phyloP scores from a whole-genome alignment of 2,888 invertebrate genomes.

The Halictus quadricinctus region DNA sequence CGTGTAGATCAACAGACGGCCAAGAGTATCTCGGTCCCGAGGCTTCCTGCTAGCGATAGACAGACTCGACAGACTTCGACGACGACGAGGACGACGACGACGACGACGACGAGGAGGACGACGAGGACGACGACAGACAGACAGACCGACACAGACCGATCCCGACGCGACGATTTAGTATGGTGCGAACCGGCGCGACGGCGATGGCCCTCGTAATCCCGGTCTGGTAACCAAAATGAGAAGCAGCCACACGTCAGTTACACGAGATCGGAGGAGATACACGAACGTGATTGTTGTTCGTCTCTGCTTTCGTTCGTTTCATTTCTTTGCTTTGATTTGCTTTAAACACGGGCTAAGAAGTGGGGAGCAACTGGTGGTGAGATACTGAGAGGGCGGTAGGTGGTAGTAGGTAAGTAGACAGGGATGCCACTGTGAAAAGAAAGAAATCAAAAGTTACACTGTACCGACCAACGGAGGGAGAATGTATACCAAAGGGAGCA shows the following conservation, averaged over 20 bases:
- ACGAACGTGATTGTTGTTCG: constrained; percentile 32
- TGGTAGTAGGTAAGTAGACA: constrained; percentile 48
- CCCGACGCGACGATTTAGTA: constrained; percentile 85
- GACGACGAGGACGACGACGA: constrained; percentile 36
- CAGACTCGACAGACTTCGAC: constrained; percentile 67
- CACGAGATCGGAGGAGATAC: constrained; percentile 63
- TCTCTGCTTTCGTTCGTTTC: constrained; percentile 13
- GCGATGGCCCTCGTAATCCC: constrained; percentile 91
- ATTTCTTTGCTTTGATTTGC: background rate
- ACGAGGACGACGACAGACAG: constrained; percentile 56
- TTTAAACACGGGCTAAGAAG: constrained; percentile 57
- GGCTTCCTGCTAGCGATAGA: constrained; percentile 81
- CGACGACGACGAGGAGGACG: constrained; percentile 20
- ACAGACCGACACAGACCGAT: constrained; percentile 76
- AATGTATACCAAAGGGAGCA: background rate
- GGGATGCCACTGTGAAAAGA: constrained; percentile 30
- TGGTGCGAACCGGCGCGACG: constrained; percentile 93
- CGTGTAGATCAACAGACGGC: constrained; percentile 77
- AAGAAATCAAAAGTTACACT: constrained; percentile 26
- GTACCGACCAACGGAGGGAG: constrained; percentile 10
- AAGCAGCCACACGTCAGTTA: constrained; percentile 74
- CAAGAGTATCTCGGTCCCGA: constrained; percentile 81
- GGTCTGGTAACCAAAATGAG: constrained; percentile 85
- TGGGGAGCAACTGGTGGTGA: constrained; percentile 41
- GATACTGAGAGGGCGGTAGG: constrained; percentile 38